phyloP scores from a whole-genome alignment of 1,140 invertebrate genomes.

The Grapholita molesta region DNA sequence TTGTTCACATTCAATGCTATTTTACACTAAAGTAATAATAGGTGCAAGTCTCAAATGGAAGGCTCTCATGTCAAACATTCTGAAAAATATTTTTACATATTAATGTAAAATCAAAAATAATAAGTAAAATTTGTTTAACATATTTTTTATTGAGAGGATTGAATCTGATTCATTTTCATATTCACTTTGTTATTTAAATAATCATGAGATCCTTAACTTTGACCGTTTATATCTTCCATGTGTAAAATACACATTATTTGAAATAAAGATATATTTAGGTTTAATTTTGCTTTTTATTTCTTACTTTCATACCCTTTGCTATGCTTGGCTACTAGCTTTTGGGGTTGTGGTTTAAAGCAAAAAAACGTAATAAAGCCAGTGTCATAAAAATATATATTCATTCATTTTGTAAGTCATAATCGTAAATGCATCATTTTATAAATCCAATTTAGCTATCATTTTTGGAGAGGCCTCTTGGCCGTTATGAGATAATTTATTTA shows the following conservation, averaged over 20 bases:
- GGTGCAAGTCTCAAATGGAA: slow-evolving; percentile 69
- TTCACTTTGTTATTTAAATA: slow-evolving; percentile 40
- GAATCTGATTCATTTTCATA: slow-evolving; percentile 59
- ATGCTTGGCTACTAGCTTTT: too few species aligned
- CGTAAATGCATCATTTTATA: background rate
- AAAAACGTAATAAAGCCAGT: background rate
- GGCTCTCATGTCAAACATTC: slow-evolving; percentile 39
- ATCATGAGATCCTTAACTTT: slow-evolving; percentile 58
- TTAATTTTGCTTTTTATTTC: slow-evolving; percentile 46
- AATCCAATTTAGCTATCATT: slow-evolving; percentile 58
- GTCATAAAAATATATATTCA: background rate
- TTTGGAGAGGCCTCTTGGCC: slow-evolving; percentile 54
- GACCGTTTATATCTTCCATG: slow-evolving; percentile 52
- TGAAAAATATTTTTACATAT: slow-evolving; percentile 17
- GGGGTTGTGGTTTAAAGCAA: too few species aligned
- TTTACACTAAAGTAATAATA: slow-evolving; percentile 43
- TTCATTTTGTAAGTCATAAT: background rate
- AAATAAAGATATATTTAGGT: slow-evolving; percentile 68
- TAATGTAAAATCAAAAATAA: slow-evolving; percentile 4
- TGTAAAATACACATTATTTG: slow-evolving; percentile 53
- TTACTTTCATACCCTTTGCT: background rate
- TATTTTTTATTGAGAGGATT: slow-evolving; percentile 47
- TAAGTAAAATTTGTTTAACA: slow-evolving; percentile 24
- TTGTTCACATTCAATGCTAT: slow-evolving; percentile 36
- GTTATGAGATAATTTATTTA: slow-evolving; percentile 65